Percentiles rank a stretch among this genome's conserved stretches.
These are phyloP conservation scores for Blennius ocellaris DNA, from an alignment of 2,113 vertebrate species.

Conservation along the genomic window DNA sequence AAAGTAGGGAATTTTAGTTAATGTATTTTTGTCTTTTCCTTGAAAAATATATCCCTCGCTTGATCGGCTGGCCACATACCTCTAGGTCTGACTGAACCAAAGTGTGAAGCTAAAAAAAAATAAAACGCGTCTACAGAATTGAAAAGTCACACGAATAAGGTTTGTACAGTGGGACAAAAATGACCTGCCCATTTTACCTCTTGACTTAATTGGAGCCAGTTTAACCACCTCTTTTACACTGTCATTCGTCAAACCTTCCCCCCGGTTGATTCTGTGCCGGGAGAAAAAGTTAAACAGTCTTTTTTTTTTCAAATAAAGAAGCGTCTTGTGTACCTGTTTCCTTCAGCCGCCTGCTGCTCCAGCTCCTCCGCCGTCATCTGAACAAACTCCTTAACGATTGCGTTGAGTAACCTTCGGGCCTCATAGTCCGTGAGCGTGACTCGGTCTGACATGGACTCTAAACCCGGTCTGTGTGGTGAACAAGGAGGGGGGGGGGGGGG, in stretches of 20 bases:
- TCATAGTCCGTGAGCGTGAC: conserved; percentile 89
- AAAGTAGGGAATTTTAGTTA: conserved; percentile 21
- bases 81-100: conserved; percentile 43
- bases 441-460: conserved; percentile 87
- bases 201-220: neutral
- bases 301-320: neutral
- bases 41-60: neutral
- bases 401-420: conserved; percentile 90
- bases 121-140: conserved; percentile 14
- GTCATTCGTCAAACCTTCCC: neutral
- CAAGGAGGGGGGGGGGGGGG: conserved; percentile 13
- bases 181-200: neutral
- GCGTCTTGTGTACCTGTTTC: conserved; percentile 86
- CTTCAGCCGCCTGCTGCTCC: conserved; percentile 87
- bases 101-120: conserved; percentile 26
- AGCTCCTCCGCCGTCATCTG: conserved; percentile 91
- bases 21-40: neutral
- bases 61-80: conserved; percentile 53
- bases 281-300: neutral
- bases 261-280: neutral
- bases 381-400: conserved; percentile 91
- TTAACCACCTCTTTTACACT: neutral
- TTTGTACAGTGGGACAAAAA: neutral
- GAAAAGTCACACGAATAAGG: neutral
- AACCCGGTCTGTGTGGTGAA: conserved; percentile 79